Evolutionary conservation across 2,113 vertebrate species (phyloP), one percentile per base, ranked within the genome.

Genomic region (Reinhardtius hippoglossoides): DNA sequence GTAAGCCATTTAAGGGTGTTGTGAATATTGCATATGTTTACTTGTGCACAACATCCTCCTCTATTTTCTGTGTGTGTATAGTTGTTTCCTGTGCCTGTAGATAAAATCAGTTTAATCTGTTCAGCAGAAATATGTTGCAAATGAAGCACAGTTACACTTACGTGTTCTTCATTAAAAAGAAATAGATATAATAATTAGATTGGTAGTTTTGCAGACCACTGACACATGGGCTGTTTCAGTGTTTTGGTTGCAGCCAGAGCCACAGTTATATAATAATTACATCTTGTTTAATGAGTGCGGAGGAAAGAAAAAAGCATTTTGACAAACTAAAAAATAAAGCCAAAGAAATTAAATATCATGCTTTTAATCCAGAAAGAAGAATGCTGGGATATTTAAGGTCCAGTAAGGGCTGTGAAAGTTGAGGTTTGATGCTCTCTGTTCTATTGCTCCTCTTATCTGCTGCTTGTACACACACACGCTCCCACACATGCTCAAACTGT

Each of bases 391-490:
- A 68, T 59, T 64, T 27, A 57, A 82, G 70, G 70, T 81, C 80
- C 60, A 64, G 72, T 27, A 48, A 26, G 48, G 8, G 40, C 13
- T 67, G 67, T 85, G 56, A 12, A 67, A 81, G 70, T 57, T 35
- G 48, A 75, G 62, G 81, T 79, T 82, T 81, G 78, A 75, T 46
- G 78, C 69, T 78, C 80, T 77, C 71, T 75, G 73, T 81, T 85
- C 71, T 54, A 48, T 46, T 55, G 60, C 75, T 57, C 55, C 69
- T 24, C 82, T 88, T 90, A 89, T 91, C 85, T 80, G 50, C 70
- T 59, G 72, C 76, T 78, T 54, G 57, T 63, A 70, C 52, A 59
- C 57, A 73, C 27, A 76, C 55, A n/a, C 23, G 27, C 74, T 80
- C 81, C 82, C 76, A 84, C 78, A 61, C 76, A 63, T 20, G 54